phyloP scores from a whole-genome alignment of 2,797 vertebrate genomes.

The Anas bahamensis region DNA sequence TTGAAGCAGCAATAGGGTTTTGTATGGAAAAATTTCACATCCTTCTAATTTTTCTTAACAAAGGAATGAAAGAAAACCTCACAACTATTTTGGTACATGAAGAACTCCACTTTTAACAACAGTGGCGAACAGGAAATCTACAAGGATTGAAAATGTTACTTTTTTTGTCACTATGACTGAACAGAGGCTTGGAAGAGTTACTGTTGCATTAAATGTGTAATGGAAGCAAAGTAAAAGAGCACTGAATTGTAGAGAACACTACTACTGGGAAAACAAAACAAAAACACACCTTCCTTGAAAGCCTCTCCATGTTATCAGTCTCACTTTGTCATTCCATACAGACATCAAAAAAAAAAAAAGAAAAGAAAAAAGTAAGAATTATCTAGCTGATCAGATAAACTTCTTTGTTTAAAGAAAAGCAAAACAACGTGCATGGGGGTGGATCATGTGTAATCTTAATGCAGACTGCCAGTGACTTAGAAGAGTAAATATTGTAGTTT shows the following conservation, averaged over 20 bases:
- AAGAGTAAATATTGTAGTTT: conserved; percentile 35
- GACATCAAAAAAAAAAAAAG: background rate
- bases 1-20: background rate
- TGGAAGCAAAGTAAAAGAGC: background rate
- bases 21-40: background rate
- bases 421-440: background rate
- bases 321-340: background rate
- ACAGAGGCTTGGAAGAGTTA: background rate
- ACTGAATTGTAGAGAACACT: background rate
- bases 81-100: background rate
- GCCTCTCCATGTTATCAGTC: background rate
- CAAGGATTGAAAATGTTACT: background rate
- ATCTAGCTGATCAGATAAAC: background rate
- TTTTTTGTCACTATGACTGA: background rate
- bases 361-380: background rate
- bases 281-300: background rate
- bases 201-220: background rate
- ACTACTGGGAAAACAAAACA: background rate
- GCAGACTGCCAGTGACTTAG: background rate
- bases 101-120: background rate
- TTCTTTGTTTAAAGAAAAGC: background rate
- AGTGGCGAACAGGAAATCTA: background rate
- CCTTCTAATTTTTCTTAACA: background rate
- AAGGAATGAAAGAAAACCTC: background rate
- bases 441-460: background rate